These are phyloP conservation scores for Trematomus loennbergii DNA, from an alignment of 2,113 vertebrate genomes.

Conservation along the genomic window DNA sequence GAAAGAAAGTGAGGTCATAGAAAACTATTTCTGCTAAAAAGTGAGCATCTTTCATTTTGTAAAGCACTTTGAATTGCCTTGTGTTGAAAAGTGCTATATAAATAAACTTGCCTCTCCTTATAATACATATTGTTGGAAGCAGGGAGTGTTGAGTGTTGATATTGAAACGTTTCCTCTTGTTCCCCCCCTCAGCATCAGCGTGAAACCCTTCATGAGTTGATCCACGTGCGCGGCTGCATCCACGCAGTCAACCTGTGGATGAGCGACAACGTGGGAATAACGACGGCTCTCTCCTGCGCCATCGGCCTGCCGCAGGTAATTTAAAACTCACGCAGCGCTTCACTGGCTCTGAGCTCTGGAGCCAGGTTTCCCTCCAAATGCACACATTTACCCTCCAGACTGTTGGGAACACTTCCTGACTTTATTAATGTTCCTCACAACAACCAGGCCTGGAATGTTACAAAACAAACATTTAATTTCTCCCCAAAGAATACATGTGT, in stretches of 20 bases:
- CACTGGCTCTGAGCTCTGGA: conserved; percentile 8
- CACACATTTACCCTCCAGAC: background rate
- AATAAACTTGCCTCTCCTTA: no score
- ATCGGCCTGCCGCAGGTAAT: conserved; percentile 91
- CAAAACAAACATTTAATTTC: no score
- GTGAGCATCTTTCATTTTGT: no score
- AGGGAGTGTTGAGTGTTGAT: conserved; percentile 10
- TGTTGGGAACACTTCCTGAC: no score
- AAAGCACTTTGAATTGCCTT: no score
- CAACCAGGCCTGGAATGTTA: no score
- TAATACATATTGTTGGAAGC: no score
- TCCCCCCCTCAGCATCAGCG: conserved; percentile 78
- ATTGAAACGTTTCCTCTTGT: conserved; percentile 9
- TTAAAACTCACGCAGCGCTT: background rate
- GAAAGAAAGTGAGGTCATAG: no score
- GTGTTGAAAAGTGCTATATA: no score
- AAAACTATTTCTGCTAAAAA: no score
- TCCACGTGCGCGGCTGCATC: conserved; percentile 92
- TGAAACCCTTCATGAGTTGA: conserved; percentile 82
- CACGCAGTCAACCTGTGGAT: conserved; percentile 92
- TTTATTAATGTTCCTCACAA: no score
- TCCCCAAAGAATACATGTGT: no score
- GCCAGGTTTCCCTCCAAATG: conserved; percentile 4
- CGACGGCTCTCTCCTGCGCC: conserved; percentile 86
- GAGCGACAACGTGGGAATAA: conserved; percentile 89